Conservation (phyloP, 2,888 invertebrate genomes). For the Perizoma affinitatum region DNA sequence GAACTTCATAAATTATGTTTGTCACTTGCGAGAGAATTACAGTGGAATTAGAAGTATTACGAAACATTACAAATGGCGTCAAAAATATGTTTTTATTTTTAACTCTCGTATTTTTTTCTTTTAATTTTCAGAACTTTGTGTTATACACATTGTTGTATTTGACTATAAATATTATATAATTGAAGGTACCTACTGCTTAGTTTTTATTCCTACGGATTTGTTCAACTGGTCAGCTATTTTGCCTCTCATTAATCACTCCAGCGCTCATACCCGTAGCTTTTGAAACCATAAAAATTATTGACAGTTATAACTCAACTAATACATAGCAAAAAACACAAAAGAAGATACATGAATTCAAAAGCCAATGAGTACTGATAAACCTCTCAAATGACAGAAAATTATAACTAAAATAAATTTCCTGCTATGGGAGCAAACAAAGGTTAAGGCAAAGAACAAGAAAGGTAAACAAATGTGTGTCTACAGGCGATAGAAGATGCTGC, state of each 20-base stretch:
- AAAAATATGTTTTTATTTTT: constrained; percentile 20
- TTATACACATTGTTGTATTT: too few species aligned
- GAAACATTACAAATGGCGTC: constrained; percentile 44
- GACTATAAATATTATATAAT: too few species aligned
- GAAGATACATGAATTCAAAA: constrained; percentile 51
- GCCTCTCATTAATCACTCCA: too few species aligned
- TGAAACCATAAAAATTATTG: too few species aligned
- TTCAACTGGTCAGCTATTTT: too few species aligned
- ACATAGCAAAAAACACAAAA: background rate
- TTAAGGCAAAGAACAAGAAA: constrained; percentile 66
- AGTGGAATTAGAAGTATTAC: constrained; percentile 57
- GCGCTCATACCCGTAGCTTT: too few species aligned
- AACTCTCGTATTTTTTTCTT: too few species aligned
- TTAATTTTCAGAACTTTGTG: too few species aligned
- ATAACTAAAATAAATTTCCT: constrained; percentile 83
- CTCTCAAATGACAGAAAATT: constrained; percentile 78
- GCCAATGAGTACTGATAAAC: constrained; percentile 44
- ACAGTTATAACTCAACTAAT: too few species aligned
- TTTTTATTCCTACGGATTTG: too few species aligned
- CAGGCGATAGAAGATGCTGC: constrained; percentile 71
- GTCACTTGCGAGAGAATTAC: constrained; percentile 74
- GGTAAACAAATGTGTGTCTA: constrained; percentile 72
- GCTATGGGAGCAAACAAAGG: constrained; percentile 75
- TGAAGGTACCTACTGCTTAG: too few species aligned
- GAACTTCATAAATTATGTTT: constrained; percentile 84